Percentiles rank a stretch among this genome's conserved stretches.
These are phyloP conservation scores for Hippocampus guttulatus DNA, from an alignment of 2,113 vertebrate genomes.

Conservation along the genomic window DNA sequence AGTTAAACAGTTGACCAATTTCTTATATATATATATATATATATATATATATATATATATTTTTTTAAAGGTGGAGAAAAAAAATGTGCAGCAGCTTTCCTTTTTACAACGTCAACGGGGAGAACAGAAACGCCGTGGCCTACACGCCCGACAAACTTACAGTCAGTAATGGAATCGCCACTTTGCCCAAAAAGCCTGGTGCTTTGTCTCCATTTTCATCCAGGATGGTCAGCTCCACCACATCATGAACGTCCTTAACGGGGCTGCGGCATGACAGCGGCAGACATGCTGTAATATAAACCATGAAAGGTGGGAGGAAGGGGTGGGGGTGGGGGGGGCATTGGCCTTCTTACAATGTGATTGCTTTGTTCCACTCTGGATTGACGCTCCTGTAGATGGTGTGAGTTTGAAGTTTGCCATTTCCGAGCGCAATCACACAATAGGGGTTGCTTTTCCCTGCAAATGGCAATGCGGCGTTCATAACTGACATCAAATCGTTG, in stretches of 20 bases:
- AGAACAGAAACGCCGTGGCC: neutral
- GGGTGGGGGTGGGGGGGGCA: too few relatives aligned
- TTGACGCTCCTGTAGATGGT: constrained; percentile 88
- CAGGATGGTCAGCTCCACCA: constrained; percentile 85
- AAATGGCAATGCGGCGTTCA: constrained; percentile 16
- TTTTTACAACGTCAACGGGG: neutral
- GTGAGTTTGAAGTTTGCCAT: constrained; percentile 88
- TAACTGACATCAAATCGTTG: neutral
- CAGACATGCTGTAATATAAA: constrained; percentile 9
- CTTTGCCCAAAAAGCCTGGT: constrained; percentile 88
- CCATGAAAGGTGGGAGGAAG: too few relatives aligned
- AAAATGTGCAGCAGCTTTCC: neutral
- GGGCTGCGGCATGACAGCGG: constrained; percentile 74
- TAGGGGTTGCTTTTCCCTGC: constrained; percentile 92
- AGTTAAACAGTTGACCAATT: too few relatives aligned
- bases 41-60: too few relatives aligned
- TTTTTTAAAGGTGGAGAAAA: too few relatives aligned
- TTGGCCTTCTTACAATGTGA: constrained; percentile 83
- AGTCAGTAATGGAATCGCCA: constrained; percentile 86
- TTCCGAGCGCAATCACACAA: constrained; percentile 87
- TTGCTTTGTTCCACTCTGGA: constrained; percentile 92
- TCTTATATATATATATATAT: too few relatives aligned
- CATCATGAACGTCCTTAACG: constrained; percentile 91
- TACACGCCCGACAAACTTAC: constrained; percentile 74
- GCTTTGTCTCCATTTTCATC: constrained; percentile 94